phyloP scores from a whole-genome alignment of 2,797 vertebrate species.

The Chaunax sp. region DNA sequence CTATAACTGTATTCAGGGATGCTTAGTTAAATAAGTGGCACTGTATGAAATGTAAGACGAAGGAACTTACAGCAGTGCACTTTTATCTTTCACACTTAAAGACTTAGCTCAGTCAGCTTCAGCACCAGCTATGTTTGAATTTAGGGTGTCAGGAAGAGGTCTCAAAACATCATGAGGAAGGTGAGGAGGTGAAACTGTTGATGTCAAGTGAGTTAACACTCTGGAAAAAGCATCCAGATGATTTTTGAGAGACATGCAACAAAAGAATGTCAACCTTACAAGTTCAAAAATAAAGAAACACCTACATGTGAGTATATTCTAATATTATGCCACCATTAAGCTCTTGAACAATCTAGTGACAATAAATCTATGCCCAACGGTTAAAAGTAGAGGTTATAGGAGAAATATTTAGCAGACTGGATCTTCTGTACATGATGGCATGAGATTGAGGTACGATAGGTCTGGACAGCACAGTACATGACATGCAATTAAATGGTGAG shows the following conservation, averaged over 20 bases:
- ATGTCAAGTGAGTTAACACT: slow-evolving; percentile 25
- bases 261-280: slow-evolving; percentile 11
- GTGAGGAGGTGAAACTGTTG: slow-evolving; percentile 21
- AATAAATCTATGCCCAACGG: not conserved
- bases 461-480: too few relatives aligned
- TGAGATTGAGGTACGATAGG: too few relatives aligned
- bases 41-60: not conserved
- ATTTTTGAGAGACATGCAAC: slow-evolving; percentile 28
- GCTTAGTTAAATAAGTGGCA: slow-evolving; percentile 39
- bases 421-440: not conserved
- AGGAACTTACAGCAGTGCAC: slow-evolving; percentile 3
- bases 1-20: slow-evolving; percentile 31
- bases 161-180: slow-evolving; percentile 32
- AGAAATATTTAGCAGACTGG: not conserved
- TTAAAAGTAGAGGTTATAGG: not conserved
- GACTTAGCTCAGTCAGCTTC: slow-evolving; percentile 9
- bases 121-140: slow-evolving; percentile 26
- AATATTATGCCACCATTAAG: not conserved
- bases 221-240: slow-evolving; percentile 18
- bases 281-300: not conserved
- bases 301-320: not conserved
- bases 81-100: slow-evolving; percentile 30
- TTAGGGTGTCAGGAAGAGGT: slow-evolving; percentile 26
- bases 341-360: not conserved
- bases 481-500: too few relatives aligned